phyloP scores from a whole-genome alignment of 2,888 invertebrate genomes.

The Polylopha cassiicola region DNA sequence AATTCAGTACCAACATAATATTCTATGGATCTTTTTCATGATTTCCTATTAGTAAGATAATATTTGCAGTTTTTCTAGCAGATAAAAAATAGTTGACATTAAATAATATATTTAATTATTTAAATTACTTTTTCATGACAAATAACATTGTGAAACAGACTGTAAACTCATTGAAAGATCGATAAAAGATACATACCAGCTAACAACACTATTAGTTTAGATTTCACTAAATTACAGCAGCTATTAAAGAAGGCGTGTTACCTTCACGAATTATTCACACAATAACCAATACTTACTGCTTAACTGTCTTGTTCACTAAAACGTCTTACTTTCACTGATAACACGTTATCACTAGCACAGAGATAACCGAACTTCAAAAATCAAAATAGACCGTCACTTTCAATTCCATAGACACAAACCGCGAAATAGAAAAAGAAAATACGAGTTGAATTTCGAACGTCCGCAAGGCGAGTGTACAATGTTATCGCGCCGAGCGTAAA shows the following conservation, averaged over 20 bases:
- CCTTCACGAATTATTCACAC: constrained; percentile 37
- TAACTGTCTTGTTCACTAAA: constrained; percentile 13
- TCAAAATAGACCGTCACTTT: too few species aligned
- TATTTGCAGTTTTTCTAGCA: too few species aligned
- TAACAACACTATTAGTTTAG: constrained; percentile 5
- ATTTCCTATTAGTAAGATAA: too few species aligned
- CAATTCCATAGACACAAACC: background rate
- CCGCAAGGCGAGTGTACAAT: constrained; percentile 52
- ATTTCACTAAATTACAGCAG: constrained; percentile 14
- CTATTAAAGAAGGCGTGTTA: constrained; percentile 38
- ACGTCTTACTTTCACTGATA: constrained; percentile 18
- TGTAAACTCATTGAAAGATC: too few species aligned
- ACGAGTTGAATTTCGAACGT: constrained; percentile 28
- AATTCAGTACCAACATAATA: too few species aligned
- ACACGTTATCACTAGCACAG: background rate
- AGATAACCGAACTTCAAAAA: too few species aligned
- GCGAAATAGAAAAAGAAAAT: constrained; percentile 16
- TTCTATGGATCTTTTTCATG: too few species aligned
- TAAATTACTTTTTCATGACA: too few species aligned
- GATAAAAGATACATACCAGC: constrained; percentile 3
- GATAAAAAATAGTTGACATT: too few species aligned
- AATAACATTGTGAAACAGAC: too few species aligned
- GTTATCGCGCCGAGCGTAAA: constrained; percentile 61
- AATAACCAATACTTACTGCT: constrained; percentile 42
- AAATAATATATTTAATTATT: too few species aligned